These are phyloP conservation scores for Aphelenchoides avenae DNA, from an alignment of 1,140 invertebrate genomes.

Conservation along the genomic window DNA sequence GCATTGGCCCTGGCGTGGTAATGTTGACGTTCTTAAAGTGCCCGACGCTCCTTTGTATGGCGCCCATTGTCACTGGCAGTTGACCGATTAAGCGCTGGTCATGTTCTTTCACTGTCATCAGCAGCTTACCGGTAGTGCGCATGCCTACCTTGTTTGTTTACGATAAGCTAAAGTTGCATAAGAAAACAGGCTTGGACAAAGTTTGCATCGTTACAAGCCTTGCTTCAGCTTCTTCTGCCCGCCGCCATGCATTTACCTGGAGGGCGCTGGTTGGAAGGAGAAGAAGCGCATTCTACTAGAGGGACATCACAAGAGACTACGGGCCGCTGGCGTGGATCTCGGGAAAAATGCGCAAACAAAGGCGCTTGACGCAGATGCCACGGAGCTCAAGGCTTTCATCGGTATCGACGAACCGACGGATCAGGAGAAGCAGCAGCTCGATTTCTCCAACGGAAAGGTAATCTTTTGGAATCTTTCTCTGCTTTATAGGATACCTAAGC, in stretches of 20 bases:
- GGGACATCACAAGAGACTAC: slow-evolving; percentile 12
- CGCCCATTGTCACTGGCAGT: not conserved
- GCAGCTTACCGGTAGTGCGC: not conserved
- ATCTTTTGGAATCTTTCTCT: slow-evolving; percentile 7
- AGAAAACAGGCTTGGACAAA: too few relatives aligned
- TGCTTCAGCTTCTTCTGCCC: slow-evolving; percentile 83
- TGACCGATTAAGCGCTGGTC: not conserved
- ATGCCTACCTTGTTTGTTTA: not conserved
- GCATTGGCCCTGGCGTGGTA: too few relatives aligned
- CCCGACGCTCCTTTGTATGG: not conserved
- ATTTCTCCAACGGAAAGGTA: slow-evolving; percentile 74
- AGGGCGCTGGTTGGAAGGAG: slow-evolving; percentile 86
- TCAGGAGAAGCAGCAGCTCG: slow-evolving; percentile 96
- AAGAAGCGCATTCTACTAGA: slow-evolving; percentile 69
- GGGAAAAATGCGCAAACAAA: slow-evolving; percentile 8
- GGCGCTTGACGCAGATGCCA: slow-evolving; percentile 20
- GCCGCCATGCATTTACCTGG: slow-evolving; percentile 95
- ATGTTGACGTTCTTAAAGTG: too few relatives aligned
- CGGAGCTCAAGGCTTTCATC: slow-evolving; percentile 90
- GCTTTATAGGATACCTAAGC: not conserved
- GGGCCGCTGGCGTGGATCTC: not conserved
- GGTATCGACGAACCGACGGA: slow-evolving; percentile 91
- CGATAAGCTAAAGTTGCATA: not conserved
- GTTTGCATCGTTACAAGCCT: slow-evolving; percentile 8
- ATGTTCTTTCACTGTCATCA: not conserved